Evolutionary conservation across 2,113 vertebrate genomes (phyloP), one percentile per base, ranked within the genome.

Genomic region (Empidonax alnorum): DNA sequence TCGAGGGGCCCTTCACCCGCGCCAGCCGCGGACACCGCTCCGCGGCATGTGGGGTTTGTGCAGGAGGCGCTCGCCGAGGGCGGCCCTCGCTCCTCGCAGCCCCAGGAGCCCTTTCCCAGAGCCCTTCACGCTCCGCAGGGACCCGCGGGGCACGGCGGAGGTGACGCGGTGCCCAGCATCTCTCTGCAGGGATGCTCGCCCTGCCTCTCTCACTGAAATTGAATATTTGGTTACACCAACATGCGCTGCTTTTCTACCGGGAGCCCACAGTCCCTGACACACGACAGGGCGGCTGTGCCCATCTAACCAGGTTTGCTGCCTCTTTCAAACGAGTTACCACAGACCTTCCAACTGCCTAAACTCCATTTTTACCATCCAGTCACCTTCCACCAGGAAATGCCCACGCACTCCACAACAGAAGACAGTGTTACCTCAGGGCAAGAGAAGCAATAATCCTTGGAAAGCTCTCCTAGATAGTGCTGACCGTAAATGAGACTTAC

Each of bases 131-230:
- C 6, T 6, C 25, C 3, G 0, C 33, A 6, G 2, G 2, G 9
- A 17, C 8, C 24, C 12, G 44, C 5, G 0, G 46, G n/a, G 50
- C 23, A 0, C 22, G 1, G 1, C 53, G 25, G 19, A 17, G 4
- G 0, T 12, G 61, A 4, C 7, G 5, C 14, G 0, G 37, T 18
- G 65, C 37, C 22, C 39, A 0, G 33, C 76, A 3, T 11, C 61
- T 33, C 7, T 13, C 39, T 6, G 1, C 11, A 4, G 21, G 9
- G 21, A 4, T 27, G 33, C 23, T 44, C 3, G 2, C 28, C n/a
- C 14, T 16, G 0, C 1, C 37, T 55, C 8, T 33, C 13, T 30
- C 5, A 0, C 14, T 62, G 41, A 10, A 10, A 0, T 27, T 5
- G 27, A 56, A 11, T 20, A 2, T 4, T 0, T 19, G n/a, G 15